Evolutionary conservation across 2,797 vertebrate species (phyloP).

Genomic region (Remorina albescens): DNA sequence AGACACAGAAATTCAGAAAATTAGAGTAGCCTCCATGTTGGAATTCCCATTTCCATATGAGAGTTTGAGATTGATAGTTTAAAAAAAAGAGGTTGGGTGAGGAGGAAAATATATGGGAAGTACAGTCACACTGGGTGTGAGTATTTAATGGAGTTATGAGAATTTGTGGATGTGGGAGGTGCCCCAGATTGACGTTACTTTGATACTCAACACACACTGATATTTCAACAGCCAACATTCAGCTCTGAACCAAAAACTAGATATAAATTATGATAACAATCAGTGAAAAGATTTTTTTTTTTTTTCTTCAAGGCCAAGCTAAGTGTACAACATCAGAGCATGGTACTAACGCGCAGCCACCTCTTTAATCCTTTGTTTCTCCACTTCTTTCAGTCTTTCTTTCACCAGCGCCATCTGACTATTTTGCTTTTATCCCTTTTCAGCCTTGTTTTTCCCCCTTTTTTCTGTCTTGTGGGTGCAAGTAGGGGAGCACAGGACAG

Average conservation of each 20-base stretch:
- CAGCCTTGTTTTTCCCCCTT: slow-evolving; percentile 48
- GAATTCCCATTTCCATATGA: neutral
- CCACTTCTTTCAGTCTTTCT: slow-evolving; percentile 57
- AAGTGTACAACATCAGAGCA: slow-evolving; percentile 35
- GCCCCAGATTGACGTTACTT: slow-evolving; percentile 19
- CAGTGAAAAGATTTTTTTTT: slow-evolving; percentile 4
- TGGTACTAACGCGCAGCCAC: slow-evolving; percentile 39
- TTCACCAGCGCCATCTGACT: slow-evolving; percentile 75
- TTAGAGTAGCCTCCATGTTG: neutral
- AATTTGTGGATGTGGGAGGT: slow-evolving; percentile 17
- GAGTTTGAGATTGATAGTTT: neutral
- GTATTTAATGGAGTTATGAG: neutral
- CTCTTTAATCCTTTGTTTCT: slow-evolving; percentile 77
- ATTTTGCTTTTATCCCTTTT: slow-evolving; percentile 73
- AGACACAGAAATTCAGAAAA: neutral
- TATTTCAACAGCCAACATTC: slow-evolving; percentile 44
- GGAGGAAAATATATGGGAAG: neutral
- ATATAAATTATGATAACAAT: neutral
- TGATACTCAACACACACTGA: slow-evolving; percentile 36
- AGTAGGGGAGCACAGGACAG: slow-evolving; percentile 80
- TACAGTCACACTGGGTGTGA: neutral
- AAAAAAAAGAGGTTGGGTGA: neutral
- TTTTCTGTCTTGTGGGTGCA: slow-evolving; percentile 64
- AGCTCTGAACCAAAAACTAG: slow-evolving; percentile 4
- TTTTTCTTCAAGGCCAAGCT: slow-evolving; percentile 35